Percentiles rank a stretch among this genome's conserved stretches.
These are phyloP conservation scores for Oxycera nigricornis DNA, from an alignment of 2,888 invertebrate species.

Conservation along the genomic window DNA sequence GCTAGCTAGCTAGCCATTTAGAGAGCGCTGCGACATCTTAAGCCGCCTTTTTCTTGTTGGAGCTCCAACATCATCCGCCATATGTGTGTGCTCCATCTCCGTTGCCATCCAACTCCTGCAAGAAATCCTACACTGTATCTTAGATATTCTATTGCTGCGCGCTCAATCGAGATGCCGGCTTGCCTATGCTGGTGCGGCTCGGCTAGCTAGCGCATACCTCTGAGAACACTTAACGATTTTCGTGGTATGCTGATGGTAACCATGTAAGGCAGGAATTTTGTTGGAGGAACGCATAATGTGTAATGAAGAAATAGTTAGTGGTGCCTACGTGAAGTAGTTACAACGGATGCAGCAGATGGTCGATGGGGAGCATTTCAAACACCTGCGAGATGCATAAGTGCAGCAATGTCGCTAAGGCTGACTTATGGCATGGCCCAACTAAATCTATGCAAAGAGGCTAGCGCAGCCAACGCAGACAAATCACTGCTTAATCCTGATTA, in stretches of 20 bases:
- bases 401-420: not conserved
- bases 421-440: not conserved
- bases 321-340: not conserved
- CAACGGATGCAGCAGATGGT: constrained; percentile 4
- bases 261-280: constrained; percentile 18
- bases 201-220: not conserved
- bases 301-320: constrained; percentile 2
- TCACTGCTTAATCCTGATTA: too few species aligned
- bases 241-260: constrained; percentile 2
- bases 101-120: not conserved
- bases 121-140: constrained; percentile 10
- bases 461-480: too few species aligned
- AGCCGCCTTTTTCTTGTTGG: not conserved
- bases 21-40: not conserved
- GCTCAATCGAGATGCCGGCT: not conserved
- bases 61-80: not conserved
- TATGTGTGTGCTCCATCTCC: not conserved
- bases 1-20: not conserved
- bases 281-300: not conserved
- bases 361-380: not conserved
- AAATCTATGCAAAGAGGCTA: too few species aligned
- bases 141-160: not conserved
- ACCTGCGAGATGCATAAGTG: not conserved
- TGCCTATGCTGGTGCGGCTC: not conserved
- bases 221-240: constrained; percentile 14